Evolutionary conservation across 2,888 invertebrate genomes (phyloP).

Genomic region (Zygogramma bicolorata): DNA sequence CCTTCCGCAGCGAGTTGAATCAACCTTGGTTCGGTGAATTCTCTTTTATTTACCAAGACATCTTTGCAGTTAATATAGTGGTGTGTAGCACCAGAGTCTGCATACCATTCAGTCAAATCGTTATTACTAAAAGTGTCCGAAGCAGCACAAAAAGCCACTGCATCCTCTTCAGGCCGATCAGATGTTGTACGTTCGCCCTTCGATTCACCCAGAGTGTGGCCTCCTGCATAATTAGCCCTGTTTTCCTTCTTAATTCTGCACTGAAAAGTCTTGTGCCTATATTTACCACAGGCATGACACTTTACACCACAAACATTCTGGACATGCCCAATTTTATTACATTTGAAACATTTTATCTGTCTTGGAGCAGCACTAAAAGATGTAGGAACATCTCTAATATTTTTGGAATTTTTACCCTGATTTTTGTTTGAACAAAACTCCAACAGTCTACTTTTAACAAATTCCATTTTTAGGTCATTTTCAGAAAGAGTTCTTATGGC

Average conservation of each 20-base stretch:
- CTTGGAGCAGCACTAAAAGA: background rate
- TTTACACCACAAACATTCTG: constrained; percentile 32
- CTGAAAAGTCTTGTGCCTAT: constrained; percentile 15
- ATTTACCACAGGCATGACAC: constrained; percentile 29
- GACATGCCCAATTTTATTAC: constrained; percentile 34
- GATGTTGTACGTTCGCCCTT: too few species aligned
- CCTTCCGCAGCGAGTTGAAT: constrained; percentile 38
- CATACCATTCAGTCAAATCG: constrained; percentile 25
- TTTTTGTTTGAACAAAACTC: constrained; percentile 25
- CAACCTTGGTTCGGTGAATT: constrained; percentile 27
- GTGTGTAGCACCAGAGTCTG: constrained; percentile 23
- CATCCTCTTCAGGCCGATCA: background rate
- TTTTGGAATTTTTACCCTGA: background rate
- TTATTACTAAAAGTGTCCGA: background rate
- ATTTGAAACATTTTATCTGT: constrained; percentile 27
- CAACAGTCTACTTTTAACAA: constrained; percentile 32
- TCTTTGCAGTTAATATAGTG: constrained; percentile 30
- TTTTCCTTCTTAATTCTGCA: background rate
- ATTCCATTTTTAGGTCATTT: constrained; percentile 30
- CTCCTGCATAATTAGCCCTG: background rate
- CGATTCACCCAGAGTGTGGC: background rate
- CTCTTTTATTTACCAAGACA: constrained; percentile 17
- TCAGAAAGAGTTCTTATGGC: constrained; percentile 36
- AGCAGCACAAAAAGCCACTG: constrained; percentile 17
- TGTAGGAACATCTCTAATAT: background rate